Base-by-base conservation (phyloP, 2,888 invertebrate genomes). In the Orthosia gothica region DNA sequence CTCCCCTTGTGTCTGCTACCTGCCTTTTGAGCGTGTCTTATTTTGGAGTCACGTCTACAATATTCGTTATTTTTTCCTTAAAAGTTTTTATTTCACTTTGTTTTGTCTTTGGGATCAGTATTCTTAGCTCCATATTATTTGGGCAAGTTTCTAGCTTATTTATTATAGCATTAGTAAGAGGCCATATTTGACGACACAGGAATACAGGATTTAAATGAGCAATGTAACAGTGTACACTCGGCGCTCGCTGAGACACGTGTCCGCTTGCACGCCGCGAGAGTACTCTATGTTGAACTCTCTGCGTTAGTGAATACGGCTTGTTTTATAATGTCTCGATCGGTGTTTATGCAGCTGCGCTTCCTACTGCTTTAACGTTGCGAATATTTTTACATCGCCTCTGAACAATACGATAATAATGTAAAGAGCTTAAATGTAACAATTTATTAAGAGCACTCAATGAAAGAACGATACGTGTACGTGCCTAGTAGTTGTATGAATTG, bases 391-490 rank as follows among this genome's bases (percentile, higher is more conserved):
- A 77, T 89, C 91, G 89, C 91, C 89, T 89, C 88, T 76, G 87
- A 74, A 94, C 93, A 95, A 93, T 92, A 85, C 89, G 90, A 91
- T 91, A 92, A 93, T 93, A 91, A 89, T 93, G 91, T 94, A 92
- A 93, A 91, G 91, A 92, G 95, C 92, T 95, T 95, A 93, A 94
- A 92, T 88, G 92, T 91, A 91, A 91, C 92, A 89, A 92, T n/a
- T n/a, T n/a, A n/a, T 93, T 92, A 87, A 87, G 85, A 90, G 81
- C 90, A 92, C 90, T 92, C 87, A 87, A 92, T 91, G 78, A 88
- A 90, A 89, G 72, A 76, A 82, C 84, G 85, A 45, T 40, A 40
- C 15, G 40, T 45, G 23, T 26, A 26, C 5, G 16, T n/a, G 13
- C 23, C 15, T 16, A 12, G 3, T 64, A n/a, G 12, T 9, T 57